Base-by-base conservation (phyloP, 2,113 vertebrate genomes). In the Tor tambroides region DNA sequence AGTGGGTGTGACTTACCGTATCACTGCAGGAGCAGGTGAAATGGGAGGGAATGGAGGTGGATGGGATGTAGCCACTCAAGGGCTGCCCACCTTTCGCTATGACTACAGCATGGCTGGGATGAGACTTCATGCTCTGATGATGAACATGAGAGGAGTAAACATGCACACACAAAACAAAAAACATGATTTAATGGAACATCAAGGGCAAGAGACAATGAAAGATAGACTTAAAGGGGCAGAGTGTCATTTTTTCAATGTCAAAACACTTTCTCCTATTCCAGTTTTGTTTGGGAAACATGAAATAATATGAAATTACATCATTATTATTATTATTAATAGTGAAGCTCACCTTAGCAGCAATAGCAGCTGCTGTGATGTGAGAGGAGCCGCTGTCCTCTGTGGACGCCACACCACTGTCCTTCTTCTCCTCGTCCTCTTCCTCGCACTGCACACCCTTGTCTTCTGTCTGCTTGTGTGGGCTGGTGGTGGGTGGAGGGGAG, bases 371-470 rank as follows among this genome's bases (percentile, higher is more conserved):
- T 21, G 98, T 99, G 95, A 99, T 99, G 94, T 99, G 98, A 89
- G 98, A 98, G 85, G 97, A 98, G 89, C 96, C 96, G 87, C 97
- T 99, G 92, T 99, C 97, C 93, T 99, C 97, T 92, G 97, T 98
- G 93, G 94, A 95, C 80, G 96, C 96, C 92, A 97, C 95, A 80
- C 96, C 96, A 30, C 96, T 97, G 81, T 97, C 96, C 92, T 97
- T 97, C 93, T 97, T 97, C 91, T 97, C 96, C 93, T 97, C 96
- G 89, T 99, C 98, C 90, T 99, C 98, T 88, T 99, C 98, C 92
- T 99, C 98, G 83, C 98, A 99, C 86, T 99, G 98, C 89, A 99
- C 97, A 87, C 98, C 97, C 89, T 98, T 97, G 93, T 99, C 98
- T 96, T 98, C 97, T 85, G 98, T 99, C 92, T 98, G 97, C 65